These are phyloP conservation scores for Maccullochella peelii DNA, from an alignment of 2,113 vertebrate genomes.

Conservation along the genomic window DNA sequence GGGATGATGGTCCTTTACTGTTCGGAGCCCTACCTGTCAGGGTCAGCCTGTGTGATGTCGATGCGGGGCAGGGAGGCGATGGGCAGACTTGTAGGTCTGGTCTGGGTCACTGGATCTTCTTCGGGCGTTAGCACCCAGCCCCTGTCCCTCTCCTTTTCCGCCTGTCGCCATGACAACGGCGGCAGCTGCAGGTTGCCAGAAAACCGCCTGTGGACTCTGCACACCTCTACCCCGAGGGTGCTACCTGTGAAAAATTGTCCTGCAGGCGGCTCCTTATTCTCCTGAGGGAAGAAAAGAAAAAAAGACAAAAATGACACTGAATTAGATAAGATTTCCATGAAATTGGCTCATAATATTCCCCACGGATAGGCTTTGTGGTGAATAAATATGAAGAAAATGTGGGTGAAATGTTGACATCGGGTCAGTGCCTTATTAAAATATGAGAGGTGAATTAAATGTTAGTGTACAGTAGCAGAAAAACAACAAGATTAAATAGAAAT, in stretches of 20 bases:
- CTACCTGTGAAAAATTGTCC: conserved; percentile 78
- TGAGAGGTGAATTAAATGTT: neutral
- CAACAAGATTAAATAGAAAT: neutral
- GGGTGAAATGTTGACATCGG: neutral
- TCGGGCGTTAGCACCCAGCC: conserved; percentile 86
- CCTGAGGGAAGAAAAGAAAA: conserved; percentile 76
- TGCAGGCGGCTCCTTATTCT: conserved; percentile 83
- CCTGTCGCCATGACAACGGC: conserved; percentile 91
- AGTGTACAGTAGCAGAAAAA: neutral
- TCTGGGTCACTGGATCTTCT: conserved; percentile 84
- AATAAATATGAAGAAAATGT: neutral
- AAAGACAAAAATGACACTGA: neutral
- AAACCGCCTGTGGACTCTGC: conserved; percentile 90
- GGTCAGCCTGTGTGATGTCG: conserved; percentile 91
- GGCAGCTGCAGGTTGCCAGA: conserved; percentile 94
- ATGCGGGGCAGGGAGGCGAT: conserved; percentile 90
- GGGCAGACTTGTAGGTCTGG: conserved; percentile 91
- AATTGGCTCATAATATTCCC: neutral
- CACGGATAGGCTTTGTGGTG: neutral
- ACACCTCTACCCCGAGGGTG: conserved; percentile 90
- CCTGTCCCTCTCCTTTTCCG: conserved; percentile 79
- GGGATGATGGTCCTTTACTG: neutral
- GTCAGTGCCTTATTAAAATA: neutral
- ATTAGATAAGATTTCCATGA: neutral
- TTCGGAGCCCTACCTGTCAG: conserved; percentile 86